Evolutionary conservation across 2,797 vertebrate species (phyloP), one percentile per base, ranked within the genome.

Genomic region (Sebastes aleutianus): DNA sequence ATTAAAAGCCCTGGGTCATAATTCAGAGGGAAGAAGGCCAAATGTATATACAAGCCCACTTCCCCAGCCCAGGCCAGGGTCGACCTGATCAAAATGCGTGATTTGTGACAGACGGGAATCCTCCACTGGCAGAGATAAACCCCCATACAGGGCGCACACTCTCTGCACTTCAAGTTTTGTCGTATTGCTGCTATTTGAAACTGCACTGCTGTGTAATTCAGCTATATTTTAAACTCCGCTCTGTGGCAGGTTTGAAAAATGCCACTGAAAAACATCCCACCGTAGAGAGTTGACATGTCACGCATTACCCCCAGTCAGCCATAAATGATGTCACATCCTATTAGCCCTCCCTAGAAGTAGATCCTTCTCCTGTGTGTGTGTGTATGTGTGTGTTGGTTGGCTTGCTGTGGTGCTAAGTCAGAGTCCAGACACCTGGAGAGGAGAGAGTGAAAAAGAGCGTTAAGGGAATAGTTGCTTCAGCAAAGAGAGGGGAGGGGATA

Each of bases 271-370:
- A 77, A 75, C 69, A 69, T 69, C 76, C 65, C 58, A 66, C 70
- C 67, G 7, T 58, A 29, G 82, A 85, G 84, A 84, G 80, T 36
- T 82, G 64, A 90, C 70, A 78, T 85, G 89, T 89, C 85, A 90
- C 86, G 83, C 75, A 61, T 90, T 79, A 82, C 82, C 80, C 82
- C 78, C 71, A 87, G 88, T 89, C 86, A 80, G 78, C 82, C 80
- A 56, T 92, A 90, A 87, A 89, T 85, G 86, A 93, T 93, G 92
- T 93, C 91, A 90, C 85, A 88, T 92, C 90, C 89, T 87, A 93
- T 94, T 92, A 92, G 78, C 57, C 76, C 78, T 87, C 85, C 31
- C 29, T 59, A 70, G 65, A 85, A 86, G 89, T 76, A 76, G 81
- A 88, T 89, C 76, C 47, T 74, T 86, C 81, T 85, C 85, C 74